Conservation (phyloP, 2,113 vertebrate genomes). For the Catharus minimus region DNA sequence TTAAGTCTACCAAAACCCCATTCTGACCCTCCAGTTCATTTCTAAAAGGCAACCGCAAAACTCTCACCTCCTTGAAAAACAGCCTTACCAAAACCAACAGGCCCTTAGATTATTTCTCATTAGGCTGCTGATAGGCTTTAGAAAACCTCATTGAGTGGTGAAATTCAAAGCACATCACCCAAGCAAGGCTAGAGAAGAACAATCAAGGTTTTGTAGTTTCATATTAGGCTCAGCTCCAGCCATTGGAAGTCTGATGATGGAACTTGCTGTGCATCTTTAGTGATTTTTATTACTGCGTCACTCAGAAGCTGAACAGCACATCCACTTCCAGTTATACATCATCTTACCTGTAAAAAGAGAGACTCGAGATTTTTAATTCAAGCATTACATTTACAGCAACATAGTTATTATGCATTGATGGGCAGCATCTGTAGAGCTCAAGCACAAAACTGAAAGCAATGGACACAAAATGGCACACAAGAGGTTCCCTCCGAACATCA, state of each 20-base stretch:
- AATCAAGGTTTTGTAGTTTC: background rate
- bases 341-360: background rate
- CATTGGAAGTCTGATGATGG: background rate
- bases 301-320: background rate
- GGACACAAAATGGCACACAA: background rate
- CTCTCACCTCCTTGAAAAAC: background rate
- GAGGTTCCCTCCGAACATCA: background rate
- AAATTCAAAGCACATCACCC: background rate
- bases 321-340: background rate
- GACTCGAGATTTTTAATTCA: background rate
- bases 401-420: background rate
- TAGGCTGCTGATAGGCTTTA: background rate
- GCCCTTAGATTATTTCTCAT: background rate
- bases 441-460: background rate
- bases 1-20: background rate
- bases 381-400: background rate
- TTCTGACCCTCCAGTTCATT: background rate
- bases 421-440: background rate
- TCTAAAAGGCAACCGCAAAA: background rate
- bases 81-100: background rate
- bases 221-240: background rate
- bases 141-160: background rate
- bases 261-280: background rate
- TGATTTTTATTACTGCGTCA: background rate
- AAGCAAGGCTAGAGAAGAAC: background rate